phyloP scores from a whole-genome alignment of 2,797 vertebrate genomes.

The Spondyliosoma cantharus region DNA sequence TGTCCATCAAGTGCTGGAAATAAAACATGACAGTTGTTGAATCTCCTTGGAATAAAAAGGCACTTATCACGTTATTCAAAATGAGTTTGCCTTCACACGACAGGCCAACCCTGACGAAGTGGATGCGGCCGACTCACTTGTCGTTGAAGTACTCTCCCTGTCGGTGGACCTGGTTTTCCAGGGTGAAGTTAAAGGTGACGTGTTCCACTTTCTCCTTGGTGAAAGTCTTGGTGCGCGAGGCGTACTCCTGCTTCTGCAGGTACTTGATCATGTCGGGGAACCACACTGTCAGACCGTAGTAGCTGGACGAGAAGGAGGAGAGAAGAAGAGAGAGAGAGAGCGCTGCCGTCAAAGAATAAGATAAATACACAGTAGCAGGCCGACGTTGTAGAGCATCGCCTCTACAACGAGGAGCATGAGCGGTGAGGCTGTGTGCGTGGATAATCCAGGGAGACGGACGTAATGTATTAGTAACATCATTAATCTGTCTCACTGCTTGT shows the following conservation, averaged over 20 bases:
- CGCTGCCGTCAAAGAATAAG: conserved; percentile 5
- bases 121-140: conserved; percentile 85
- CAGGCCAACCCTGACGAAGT: neutral
- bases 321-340: neutral
- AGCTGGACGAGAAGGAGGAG: conserved; percentile 79
- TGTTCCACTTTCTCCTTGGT: conserved; percentile 92
- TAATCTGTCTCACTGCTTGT: neutral
- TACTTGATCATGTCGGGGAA: conserved; percentile 99
- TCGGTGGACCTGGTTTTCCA: conserved; percentile 97
- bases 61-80: neutral
- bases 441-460: neutral
- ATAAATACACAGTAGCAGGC: neutral
- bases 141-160: conserved; percentile 96
- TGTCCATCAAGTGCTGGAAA: neutral
- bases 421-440: neutral
- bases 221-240: conserved; percentile 92
- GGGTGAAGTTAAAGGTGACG: conserved; percentile 97
- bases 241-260: conserved; percentile 93
- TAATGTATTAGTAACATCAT: neutral
- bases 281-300: conserved; percentile 97
- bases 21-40: neutral
- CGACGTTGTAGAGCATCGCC: neutral
- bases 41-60: neutral
- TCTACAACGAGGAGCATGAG: neutral
- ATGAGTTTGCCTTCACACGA: neutral